Percentiles rank a stretch among this genome's conserved stretches.
Conservation (phyloP, 2,113 vertebrate genomes). For the Manacus vitellinus region DNA sequence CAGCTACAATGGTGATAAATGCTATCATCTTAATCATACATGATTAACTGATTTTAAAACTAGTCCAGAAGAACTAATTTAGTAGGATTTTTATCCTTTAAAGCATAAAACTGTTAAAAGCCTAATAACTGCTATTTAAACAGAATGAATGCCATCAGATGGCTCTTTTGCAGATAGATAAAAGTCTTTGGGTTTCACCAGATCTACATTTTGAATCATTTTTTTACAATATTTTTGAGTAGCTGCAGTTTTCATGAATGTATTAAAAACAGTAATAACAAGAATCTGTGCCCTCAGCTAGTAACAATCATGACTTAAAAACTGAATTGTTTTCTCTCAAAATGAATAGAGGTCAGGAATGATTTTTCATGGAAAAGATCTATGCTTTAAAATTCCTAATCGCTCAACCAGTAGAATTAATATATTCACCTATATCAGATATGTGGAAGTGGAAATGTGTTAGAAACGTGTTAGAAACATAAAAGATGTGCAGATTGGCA, state of each 20-base stretch:
- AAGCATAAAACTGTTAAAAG: background rate
- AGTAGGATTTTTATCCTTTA: background rate
- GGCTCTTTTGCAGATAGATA: background rate
- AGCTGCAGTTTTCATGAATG: background rate
- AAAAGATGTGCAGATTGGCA: background rate
- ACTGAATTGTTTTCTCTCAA: background rate
- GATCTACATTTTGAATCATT: background rate
- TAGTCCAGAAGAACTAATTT: background rate
- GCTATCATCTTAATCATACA: constrained; percentile 17
- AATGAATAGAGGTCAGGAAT: background rate
- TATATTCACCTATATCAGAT: background rate
- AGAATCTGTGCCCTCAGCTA: background rate
- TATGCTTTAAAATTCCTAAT: background rate
- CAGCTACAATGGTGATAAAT: constrained; percentile 22
- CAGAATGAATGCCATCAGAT: background rate
- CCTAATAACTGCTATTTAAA: constrained; percentile 20
- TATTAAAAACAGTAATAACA: background rate
- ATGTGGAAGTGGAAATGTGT: background rate
- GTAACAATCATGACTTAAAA: background rate
- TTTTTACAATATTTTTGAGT: background rate
- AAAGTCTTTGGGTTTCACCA: background rate
- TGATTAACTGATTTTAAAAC: constrained; percentile 29
- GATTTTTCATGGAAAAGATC: background rate
- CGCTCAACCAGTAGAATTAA: background rate
- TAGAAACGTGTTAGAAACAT: background rate